Conservation (phyloP, 2,888 invertebrate species). For the Tortrix viridana region DNA sequence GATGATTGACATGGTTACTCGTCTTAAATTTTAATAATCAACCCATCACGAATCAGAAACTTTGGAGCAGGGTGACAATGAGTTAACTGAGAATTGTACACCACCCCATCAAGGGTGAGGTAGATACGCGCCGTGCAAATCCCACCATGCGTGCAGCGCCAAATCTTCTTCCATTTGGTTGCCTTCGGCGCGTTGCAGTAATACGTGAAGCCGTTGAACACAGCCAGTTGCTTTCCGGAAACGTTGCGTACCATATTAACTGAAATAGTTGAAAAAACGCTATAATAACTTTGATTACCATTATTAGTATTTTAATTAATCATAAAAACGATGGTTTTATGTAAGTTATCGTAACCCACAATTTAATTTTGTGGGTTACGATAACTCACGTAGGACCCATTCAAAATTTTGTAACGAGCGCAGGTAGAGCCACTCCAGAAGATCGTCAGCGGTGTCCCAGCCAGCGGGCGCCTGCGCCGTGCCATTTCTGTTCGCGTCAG, state of each 20-base stretch:
- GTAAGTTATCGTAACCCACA: too few species aligned
- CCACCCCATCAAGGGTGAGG: constrained; percentile 5
- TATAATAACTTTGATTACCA: not conserved
- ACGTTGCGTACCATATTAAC: constrained; percentile 19
- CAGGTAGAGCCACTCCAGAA: too few species aligned
- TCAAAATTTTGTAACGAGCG: too few species aligned
- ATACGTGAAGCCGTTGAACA: constrained; percentile 36
- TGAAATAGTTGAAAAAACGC: constrained; percentile 3
- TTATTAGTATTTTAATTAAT: too few species aligned
- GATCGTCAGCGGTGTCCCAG: too few species aligned
- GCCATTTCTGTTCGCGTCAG: too few species aligned
- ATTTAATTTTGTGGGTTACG: too few species aligned
- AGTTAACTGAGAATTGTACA: constrained; percentile 10
- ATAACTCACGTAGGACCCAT: too few species aligned
- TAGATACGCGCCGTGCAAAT: constrained; percentile 22
- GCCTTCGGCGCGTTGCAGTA: constrained; percentile 20
- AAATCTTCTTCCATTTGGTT: constrained; percentile 24
- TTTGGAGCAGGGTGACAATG: constrained; percentile 15
- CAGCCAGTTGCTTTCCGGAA: constrained; percentile 33
- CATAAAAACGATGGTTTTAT: too few species aligned
- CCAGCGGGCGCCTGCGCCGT: too few species aligned
- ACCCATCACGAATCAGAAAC: constrained; percentile 13
- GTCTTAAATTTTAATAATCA: constrained; percentile 13
- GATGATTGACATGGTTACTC: too few species aligned
- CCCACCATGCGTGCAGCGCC: constrained; percentile 19